A percentile compares a stretch with the other conserved stretches of the same genome.
Conservation (phyloP, 2,113 vertebrate genomes). For the Eulacestoma nigropectus region DNA sequence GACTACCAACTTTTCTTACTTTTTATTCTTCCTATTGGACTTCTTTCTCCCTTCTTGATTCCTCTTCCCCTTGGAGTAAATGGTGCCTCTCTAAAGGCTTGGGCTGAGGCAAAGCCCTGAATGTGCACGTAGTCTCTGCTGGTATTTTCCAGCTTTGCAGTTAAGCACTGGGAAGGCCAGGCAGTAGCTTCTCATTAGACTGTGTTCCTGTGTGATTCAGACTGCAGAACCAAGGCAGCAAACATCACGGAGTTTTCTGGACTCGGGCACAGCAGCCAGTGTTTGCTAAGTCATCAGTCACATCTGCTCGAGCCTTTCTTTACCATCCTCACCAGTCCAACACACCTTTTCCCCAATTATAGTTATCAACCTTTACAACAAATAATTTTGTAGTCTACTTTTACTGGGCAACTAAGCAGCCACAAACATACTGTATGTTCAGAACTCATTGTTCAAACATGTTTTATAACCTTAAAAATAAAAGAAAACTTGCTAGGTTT, state of each 20-base stretch:
- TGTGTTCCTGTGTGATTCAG: not conserved
- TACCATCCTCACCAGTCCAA: not conserved
- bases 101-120: not conserved
- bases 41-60: not conserved
- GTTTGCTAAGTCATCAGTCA: not conserved
- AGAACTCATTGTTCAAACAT: conserved; percentile 45
- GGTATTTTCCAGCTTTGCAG: not conserved
- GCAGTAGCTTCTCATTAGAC: not conserved
- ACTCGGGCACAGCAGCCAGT: not conserved
- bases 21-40: not conserved
- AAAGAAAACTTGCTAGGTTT: not conserved
- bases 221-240: not conserved
- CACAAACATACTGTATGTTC: conserved; percentile 22
- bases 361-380: conserved; percentile 25
- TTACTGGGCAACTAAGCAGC: conserved; percentile 52
- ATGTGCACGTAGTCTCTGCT: not conserved
- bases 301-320: not conserved
- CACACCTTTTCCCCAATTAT: not conserved
- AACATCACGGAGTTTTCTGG: not conserved
- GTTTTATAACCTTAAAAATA: conserved; percentile 50
- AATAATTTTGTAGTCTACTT: conserved; percentile 36
- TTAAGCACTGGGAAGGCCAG: not conserved
- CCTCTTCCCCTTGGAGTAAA: not conserved
- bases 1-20: not conserved
- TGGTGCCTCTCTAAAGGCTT: not conserved